Evolutionary conservation across 2,888 invertebrate genomes (phyloP).

Genomic region (Parnassius smintheus): DNA sequence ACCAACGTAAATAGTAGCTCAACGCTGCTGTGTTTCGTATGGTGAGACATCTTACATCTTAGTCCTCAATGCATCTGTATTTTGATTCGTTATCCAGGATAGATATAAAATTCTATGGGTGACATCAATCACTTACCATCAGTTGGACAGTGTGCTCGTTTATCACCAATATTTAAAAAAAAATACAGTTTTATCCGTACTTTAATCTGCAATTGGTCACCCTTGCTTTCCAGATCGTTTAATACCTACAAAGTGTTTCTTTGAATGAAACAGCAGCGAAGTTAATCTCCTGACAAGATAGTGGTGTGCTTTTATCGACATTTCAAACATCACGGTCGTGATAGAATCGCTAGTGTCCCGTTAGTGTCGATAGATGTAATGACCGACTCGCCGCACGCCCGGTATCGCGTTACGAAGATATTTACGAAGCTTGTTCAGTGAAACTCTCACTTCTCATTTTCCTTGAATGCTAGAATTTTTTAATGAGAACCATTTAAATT

Average conservation of each 20-base stretch:
- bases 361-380: slow-evolving; percentile 22
- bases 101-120: no score
- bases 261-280: slow-evolving; percentile 9
- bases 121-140: no score
- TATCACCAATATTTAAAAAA: no score
- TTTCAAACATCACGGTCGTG: slow-evolving; percentile 20
- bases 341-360: slow-evolving; percentile 21
- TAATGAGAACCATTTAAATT: no score
- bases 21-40: no score
- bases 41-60: no score
- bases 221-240: background rate
- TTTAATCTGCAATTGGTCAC: background rate
- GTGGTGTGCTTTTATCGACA: slow-evolving; percentile 19
- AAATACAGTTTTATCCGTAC: no score
- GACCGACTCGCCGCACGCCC: slow-evolving; percentile 5
- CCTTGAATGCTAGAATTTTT: background rate
- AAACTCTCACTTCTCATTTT: background rate
- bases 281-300: slow-evolving; percentile 17
- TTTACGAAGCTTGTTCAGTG: background rate
- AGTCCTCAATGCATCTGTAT: no score
- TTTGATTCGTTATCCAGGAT: no score
- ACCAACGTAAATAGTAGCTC: no score
- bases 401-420: slow-evolving; percentile 6
- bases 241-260: background rate
- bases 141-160: no score